phyloP scores from a whole-genome alignment of 2,888 invertebrate species.

The Leucoma salicis region DNA sequence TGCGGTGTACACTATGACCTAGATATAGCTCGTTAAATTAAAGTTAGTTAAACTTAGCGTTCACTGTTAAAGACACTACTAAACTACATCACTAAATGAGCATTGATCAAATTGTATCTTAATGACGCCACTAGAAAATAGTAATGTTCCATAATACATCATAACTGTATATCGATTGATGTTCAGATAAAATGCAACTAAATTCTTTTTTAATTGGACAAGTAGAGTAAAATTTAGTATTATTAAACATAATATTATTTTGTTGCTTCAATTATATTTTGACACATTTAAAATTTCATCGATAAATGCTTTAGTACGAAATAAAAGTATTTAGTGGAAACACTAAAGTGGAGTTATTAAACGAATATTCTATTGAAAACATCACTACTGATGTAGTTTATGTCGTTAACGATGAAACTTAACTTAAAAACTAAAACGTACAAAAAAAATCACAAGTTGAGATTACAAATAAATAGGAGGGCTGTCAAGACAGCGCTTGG shows the following conservation, averaged over 20 bases:
- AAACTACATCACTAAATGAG: background rate
- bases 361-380: background rate
- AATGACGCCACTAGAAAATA: background rate
- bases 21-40: conserved; percentile 39
- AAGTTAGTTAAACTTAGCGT: conserved; percentile 52
- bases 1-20: conserved; percentile 47
- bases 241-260: too few relatives aligned
- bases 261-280: too few relatives aligned
- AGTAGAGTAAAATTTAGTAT: too few relatives aligned
- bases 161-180: too few relatives aligned
- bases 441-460: conserved; percentile 75
- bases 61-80: background rate
- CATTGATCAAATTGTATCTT: background rate
- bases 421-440: conserved; percentile 61
- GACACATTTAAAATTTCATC: background rate
- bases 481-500: conserved; percentile 70
- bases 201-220: too few relatives aligned
- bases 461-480: conserved; percentile 76
- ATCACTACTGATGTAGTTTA: background rate
- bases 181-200: too few relatives aligned
- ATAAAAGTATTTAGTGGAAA: too few relatives aligned
- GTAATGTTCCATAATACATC: background rate
- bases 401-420: background rate
- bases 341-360: too few relatives aligned
- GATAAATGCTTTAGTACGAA: too few relatives aligned